phyloP scores from a whole-genome alignment of 2,797 vertebrate species.

The Psittacula derbiana region DNA sequence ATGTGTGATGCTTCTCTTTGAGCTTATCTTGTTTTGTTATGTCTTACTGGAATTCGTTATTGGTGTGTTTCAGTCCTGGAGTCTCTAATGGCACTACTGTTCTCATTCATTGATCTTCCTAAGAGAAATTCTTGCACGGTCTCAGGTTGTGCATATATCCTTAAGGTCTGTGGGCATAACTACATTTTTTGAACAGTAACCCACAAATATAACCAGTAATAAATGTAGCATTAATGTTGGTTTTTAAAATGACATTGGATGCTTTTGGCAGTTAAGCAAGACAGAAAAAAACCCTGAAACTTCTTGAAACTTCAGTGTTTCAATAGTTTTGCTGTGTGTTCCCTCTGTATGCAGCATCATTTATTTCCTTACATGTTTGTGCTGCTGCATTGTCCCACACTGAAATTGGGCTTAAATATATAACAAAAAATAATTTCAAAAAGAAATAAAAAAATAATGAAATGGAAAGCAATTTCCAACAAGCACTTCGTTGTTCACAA shows the following conservation, averaged over 20 bases:
- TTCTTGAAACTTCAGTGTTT: neutral
- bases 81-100: neutral
- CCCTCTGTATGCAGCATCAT: neutral
- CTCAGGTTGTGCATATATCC: neutral
- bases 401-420: neutral
- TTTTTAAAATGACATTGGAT: neutral
- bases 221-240: neutral
- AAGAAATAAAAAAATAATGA: neutral
- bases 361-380: neutral
- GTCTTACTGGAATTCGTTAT: neutral
- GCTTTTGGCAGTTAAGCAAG: neutral
- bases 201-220: neutral
- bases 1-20: neutral
- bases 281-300: neutral
- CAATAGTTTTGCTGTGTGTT: neutral
- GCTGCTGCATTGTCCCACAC: neutral
- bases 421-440: neutral
- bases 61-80: neutral
- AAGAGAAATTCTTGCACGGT: neutral
- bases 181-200: neutral
- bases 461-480: neutral
- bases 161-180: neutral
- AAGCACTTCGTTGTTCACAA: neutral
- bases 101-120: neutral
- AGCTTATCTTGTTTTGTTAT: neutral